Evolutionary conservation across 2,797 vertebrate species (phyloP), one percentile per base, ranked within the genome.

Genomic region (Molossus molossus): DNA sequence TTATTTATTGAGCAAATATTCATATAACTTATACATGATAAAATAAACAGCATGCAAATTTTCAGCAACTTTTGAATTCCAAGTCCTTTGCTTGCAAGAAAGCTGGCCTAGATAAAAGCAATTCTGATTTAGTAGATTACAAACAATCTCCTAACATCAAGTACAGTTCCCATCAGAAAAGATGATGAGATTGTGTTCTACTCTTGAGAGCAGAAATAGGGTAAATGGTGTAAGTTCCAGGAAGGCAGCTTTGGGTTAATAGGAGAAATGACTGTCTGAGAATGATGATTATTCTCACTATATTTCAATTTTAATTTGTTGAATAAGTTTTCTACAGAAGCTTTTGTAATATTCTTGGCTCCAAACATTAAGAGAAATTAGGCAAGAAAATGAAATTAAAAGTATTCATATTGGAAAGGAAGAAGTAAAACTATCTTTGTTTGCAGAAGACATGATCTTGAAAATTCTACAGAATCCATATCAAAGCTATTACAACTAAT

Each of bases 261-360:
- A 27, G 69, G 40, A 86, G 62, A 77, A 86, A 70, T 25, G 58
- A 69, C 62, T 86, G 55, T 29, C 37, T 92, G 65, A 79, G 33
- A 3, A 60, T 70, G 2, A 13, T 86, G 40, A 72, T 18, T 50
- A 29, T 80, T 70, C 29, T 87, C n/a, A 70, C 4, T 62, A 18
- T 15, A 48, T 73, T 72, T 94, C 45, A 91, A 14, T 73, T 73
- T 76, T 73, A 65, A 81, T 65, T 65, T 81, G 29, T 70, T 55
- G 50, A 94, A n/a, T 60, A 40, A 67, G 9, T 76, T 89, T 94
- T 89, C 50, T 67, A 53, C 60, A 40, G 79, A 76, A 80, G 37
- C 6, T 37, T 84, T 84, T 86, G 58, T 72, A 50, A 13, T 29
- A 23, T 79, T 72, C 48, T 80, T 86, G 23, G 13, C 76, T 91